Conservation (phyloP, 2,888 invertebrate genomes). For the Netelia fuscicornis region DNA sequence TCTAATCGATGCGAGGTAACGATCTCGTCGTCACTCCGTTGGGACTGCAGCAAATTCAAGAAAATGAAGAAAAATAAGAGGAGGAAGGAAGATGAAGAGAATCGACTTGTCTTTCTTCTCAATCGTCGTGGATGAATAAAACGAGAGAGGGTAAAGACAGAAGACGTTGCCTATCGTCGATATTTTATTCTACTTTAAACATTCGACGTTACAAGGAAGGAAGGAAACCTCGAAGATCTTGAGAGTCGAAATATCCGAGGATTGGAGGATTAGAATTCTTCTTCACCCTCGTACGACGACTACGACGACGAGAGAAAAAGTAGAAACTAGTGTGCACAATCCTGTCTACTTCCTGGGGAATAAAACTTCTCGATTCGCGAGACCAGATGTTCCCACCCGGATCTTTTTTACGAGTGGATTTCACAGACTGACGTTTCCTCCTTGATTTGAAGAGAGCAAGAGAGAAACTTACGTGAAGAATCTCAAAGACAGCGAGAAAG, state of each 20-base stretch:
- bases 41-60: neutral
- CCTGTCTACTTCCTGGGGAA: slow-evolving; percentile 11
- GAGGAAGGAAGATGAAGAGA: neutral
- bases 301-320: neutral
- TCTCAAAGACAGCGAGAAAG: neutral
- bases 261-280: slow-evolving; percentile 17
- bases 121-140: neutral
- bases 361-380: slow-evolving; percentile 34
- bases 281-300: neutral
- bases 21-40: neutral
- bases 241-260: slow-evolving; percentile 31
- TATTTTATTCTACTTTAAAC: neutral
- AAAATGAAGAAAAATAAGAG: neutral
- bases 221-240: neutral
- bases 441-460: neutral
- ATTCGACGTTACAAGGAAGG: neutral
- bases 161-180: neutral
- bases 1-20: neutral
- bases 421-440: neutral
- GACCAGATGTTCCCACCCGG: slow-evolving; percentile 15
- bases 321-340: neutral
- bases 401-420: slow-evolving; percentile 7
- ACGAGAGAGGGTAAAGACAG: neutral
- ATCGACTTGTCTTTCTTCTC: neutral
- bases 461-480: neutral